phyloP scores from a whole-genome alignment of 2,888 invertebrate species.

The Megalurothrips usitatus region DNA sequence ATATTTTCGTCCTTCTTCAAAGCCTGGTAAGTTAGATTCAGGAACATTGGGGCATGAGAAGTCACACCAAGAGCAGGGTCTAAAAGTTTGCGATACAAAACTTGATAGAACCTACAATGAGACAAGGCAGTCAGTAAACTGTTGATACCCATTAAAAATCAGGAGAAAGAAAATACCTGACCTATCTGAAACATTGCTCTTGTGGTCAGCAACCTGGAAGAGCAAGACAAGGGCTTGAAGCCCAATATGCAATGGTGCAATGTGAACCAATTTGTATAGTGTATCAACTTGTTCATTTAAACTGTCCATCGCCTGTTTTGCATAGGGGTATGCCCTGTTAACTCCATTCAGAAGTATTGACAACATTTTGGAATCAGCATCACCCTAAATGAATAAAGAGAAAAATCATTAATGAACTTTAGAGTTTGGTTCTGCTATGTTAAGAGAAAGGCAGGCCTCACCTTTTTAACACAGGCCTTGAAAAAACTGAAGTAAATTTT shows the following conservation, averaged over 20 bases:
- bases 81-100: slow-evolving; percentile 81
- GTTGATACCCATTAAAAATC: slow-evolving; percentile 18
- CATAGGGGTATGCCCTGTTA: slow-evolving; percentile 78
- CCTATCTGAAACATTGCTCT: slow-evolving; percentile 55
- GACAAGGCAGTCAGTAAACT: neutral
- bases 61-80: slow-evolving; percentile 68
- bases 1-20: slow-evolving; percentile 71
- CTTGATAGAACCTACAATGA: slow-evolving; percentile 69
- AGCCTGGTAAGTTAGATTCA: slow-evolving; percentile 83
- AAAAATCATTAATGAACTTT: slow-evolving; percentile 35
- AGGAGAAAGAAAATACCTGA: slow-evolving; percentile 39
- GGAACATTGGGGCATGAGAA: slow-evolving; percentile 68
- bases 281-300: slow-evolving; percentile 64
- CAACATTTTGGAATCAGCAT: slow-evolving; percentile 79
- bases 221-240: slow-evolving; percentile 58
- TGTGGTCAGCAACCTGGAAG: slow-evolving; percentile 58
- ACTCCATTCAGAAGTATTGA: slow-evolving; percentile 76
- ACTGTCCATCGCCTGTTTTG: slow-evolving; percentile 53
- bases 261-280: slow-evolving; percentile 74
- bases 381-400: slow-evolving; percentile 50
- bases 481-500: slow-evolving; percentile 94
- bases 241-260: slow-evolving; percentile 66
- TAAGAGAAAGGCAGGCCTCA: slow-evolving; percentile 40
- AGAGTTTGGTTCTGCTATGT: neutral
- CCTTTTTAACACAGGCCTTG: slow-evolving; percentile 82